Conservation (phyloP, 2,797 vertebrate genomes). For the Sorex maritimensis region DNA sequence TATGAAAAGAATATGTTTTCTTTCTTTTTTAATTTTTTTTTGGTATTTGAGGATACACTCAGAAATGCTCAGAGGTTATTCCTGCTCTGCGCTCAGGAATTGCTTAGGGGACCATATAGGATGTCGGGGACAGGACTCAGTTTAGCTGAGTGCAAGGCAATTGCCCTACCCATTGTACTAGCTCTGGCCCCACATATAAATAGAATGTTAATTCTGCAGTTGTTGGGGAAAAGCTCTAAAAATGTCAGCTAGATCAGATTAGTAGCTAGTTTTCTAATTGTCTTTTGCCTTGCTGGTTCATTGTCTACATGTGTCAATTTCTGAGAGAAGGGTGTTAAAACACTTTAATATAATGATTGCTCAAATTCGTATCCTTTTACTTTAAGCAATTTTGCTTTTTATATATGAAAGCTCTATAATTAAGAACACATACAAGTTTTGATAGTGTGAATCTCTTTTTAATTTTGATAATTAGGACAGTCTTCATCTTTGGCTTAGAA, state of each 20-base stretch:
- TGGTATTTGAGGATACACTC: too few species aligned
- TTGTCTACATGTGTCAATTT: neutral
- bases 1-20: neutral
- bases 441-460: neutral
- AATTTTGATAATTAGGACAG: neutral
- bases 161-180: too few species aligned
- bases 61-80: too few species aligned
- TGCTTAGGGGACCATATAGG: too few species aligned
- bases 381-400: slow-evolving; percentile 48
- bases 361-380: slow-evolving; percentile 21
- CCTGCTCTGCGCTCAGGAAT: too few species aligned
- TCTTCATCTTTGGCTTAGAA: neutral
- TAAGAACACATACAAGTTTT: neutral
- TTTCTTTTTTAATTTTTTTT: too few species aligned
- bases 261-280: neutral
- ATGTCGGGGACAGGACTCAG: too few species aligned
- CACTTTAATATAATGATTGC: neutral
- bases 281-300: neutral
- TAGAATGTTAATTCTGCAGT: neutral
- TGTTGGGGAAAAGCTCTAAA: neutral
- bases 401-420: neutral
- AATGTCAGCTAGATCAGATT: neutral
- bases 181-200: too few species aligned
- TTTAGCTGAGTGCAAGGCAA: too few species aligned
- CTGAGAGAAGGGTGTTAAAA: neutral